A percentile compares a stretch with the other conserved stretches of the same genome.
These are phyloP conservation scores for Parapristionchus giblindavisi DNA, from an alignment of 2,888 invertebrate species.

Conservation along the genomic window DNA sequence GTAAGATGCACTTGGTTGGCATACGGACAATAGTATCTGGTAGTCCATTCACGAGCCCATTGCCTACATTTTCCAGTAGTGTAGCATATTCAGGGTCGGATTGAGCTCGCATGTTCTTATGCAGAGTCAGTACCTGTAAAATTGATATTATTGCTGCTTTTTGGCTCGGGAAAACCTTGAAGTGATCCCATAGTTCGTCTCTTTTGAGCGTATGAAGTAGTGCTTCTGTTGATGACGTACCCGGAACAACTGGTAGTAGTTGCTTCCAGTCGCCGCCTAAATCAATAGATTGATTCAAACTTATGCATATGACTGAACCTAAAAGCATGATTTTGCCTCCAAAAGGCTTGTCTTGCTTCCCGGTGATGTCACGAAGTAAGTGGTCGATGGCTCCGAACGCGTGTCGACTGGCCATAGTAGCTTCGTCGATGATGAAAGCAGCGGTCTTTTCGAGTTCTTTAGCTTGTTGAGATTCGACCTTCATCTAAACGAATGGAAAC, in stretches of 20 bases:
- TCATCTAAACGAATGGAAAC: background rate
- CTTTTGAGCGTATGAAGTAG: background rate
- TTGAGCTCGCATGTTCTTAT: constrained; percentile 10
- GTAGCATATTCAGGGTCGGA: background rate
- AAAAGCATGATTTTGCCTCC: constrained; percentile 20
- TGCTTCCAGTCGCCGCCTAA: constrained; percentile 33
- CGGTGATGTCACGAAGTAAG: background rate
- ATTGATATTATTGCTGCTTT: too few species aligned
- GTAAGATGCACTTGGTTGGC: background rate
- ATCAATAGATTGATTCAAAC: background rate
- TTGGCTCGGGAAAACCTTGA: background rate
- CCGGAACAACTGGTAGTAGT: constrained; percentile 15
- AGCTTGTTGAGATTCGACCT: background rate
- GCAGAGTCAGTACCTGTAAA: background rate
- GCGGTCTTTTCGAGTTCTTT: background rate
- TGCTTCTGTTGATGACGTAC: background rate
- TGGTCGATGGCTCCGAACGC: background rate
- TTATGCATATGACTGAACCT: background rate
- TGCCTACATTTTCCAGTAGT: constrained; percentile 21
- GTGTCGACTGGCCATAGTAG: background rate
- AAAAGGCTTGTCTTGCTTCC: background rate
- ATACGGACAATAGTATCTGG: background rate
- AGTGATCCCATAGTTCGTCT: background rate
- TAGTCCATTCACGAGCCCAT: background rate
- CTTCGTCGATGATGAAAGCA: background rate